Percentiles rank a stretch among this genome's conserved stretches.
These are phyloP conservation scores for Sebastes iracundus DNA, from an alignment of 2,797 vertebrate genomes.

Conservation along the genomic window DNA sequence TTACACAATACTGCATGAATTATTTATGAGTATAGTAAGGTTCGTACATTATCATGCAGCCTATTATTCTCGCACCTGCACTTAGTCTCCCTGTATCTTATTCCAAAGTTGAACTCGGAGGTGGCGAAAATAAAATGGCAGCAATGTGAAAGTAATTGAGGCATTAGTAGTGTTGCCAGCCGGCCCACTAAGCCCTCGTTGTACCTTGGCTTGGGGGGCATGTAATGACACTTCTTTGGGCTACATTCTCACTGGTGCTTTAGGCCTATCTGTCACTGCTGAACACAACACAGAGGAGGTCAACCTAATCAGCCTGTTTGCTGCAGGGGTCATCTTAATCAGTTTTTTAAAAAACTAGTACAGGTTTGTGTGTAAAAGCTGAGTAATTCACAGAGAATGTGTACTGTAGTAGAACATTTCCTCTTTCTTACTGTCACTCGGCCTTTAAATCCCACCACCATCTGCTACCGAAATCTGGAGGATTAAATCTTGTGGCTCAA, in stretches of 20 bases:
- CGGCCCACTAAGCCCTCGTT: background rate
- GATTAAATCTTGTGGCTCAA: background rate
- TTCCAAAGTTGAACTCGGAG: conserved; percentile 16
- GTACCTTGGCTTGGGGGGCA: background rate
- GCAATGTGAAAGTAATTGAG: conserved; percentile 39
- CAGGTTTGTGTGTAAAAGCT: background rate
- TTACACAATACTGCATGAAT: conserved; percentile 54
- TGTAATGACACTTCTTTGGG: background rate
- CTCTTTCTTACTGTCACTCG: background rate
- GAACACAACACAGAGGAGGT: background rate
- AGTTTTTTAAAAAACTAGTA: background rate
- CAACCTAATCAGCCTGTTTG: background rate
- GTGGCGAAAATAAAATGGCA: conserved; percentile 36
- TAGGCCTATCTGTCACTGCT: background rate
- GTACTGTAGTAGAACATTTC: background rate
- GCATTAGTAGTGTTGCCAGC: conserved; percentile 42
- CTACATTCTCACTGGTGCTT: background rate
- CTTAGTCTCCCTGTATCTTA: conserved; percentile 20
- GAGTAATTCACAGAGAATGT: background rate
- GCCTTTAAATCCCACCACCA: conserved; percentile 1
- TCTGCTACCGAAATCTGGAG: conserved; percentile 20
- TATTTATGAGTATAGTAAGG: conserved; percentile 42
- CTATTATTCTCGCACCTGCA: conserved; percentile 41
- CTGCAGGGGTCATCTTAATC: background rate
- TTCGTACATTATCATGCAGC: conserved; percentile 24